Evolutionary conservation across 2,113 vertebrate species (phyloP), one percentile per base, ranked within the genome.

Genomic region (Raja brachyura): DNA sequence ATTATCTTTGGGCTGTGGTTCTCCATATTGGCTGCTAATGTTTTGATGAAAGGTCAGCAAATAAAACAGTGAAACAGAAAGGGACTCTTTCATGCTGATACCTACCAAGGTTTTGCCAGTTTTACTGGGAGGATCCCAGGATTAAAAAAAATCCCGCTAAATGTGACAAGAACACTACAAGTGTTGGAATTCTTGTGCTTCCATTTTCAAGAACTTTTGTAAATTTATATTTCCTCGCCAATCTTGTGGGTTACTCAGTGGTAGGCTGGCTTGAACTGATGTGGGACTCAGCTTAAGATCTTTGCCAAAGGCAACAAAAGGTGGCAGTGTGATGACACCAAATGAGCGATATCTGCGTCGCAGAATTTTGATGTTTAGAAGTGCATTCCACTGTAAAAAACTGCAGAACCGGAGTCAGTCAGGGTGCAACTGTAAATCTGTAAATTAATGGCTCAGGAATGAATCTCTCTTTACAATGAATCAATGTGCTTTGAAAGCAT

Each of bases 351-450:
- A 33, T 74, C 90, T 54, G 39, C 31, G 25, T 54, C 14, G 39
- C 90, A 73, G 90, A 90, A 68, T 70, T 70, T 70, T 25, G 28
- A 92, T 39, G 31, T 73, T 73, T 39, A 54, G 22, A 73, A 25
- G 14, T 92, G 73, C 63, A 3, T 33, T 73, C 14, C 8, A 28
- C 10, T 73, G 66, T 74, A 74, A 70, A 70, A 8, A 28, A 48
- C 48, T 70, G 39, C 68, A 92, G 90, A 73, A 54, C 66, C 68
- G 25, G 90, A 92, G 90, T 92, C 63, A 54, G 90, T 73, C 68
- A 74, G 66, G 5, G 90, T 48, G 39, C 68, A 68, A 54, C n/a
- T 92, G 66, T 92, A 92, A 73, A 92, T 92, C 90, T 73, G 73
- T 66, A 70, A 70, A 73, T 70, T 92, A 92, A 70, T 92, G 48